phyloP scores from a whole-genome alignment of 2,888 invertebrate genomes.

The Pheosia tremula region DNA sequence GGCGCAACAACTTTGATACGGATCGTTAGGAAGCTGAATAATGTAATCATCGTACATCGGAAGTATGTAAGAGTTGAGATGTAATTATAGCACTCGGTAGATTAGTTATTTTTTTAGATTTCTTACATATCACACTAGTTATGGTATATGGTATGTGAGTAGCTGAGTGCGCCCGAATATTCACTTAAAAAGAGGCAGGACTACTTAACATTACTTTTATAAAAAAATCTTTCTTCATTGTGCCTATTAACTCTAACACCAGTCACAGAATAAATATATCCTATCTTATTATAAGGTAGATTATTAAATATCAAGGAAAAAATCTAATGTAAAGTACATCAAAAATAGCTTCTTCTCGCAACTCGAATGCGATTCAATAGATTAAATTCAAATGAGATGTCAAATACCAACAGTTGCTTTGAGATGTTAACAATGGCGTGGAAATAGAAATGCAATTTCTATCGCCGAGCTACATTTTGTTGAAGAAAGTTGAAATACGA shows the following conservation, averaged over 20 bases:
- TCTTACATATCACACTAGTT: too few species aligned
- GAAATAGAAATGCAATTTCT: conserved; percentile 32
- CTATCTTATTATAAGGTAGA: too few species aligned
- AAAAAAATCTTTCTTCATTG: too few species aligned
- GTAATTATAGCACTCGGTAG: neutral
- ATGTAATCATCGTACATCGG: neutral
- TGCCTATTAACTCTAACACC: too few species aligned
- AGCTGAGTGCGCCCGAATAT: too few species aligned
- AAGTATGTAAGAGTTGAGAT: neutral
- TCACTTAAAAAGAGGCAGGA: too few species aligned
- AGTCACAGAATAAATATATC: too few species aligned
- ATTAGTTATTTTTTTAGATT: neutral
- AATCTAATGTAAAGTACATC: neutral
- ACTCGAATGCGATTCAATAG: conserved; percentile 33
- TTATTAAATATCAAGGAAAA: too few species aligned
- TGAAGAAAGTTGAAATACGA: conserved; percentile 10
- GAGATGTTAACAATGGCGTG: conserved; percentile 33
- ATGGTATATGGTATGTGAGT: too few species aligned
- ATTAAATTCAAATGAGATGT: conserved; percentile 44
- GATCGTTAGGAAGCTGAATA: conserved; percentile 1
- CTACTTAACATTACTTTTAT: too few species aligned
- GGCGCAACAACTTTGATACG: conserved; percentile 16
- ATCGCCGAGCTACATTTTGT: conserved; percentile 23
- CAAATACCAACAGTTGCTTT: conserved; percentile 39
- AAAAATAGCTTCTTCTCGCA: conserved; percentile 19